Base-by-base conservation (phyloP, 2,797 vertebrate genomes). In the Pristis pectinata region DNA sequence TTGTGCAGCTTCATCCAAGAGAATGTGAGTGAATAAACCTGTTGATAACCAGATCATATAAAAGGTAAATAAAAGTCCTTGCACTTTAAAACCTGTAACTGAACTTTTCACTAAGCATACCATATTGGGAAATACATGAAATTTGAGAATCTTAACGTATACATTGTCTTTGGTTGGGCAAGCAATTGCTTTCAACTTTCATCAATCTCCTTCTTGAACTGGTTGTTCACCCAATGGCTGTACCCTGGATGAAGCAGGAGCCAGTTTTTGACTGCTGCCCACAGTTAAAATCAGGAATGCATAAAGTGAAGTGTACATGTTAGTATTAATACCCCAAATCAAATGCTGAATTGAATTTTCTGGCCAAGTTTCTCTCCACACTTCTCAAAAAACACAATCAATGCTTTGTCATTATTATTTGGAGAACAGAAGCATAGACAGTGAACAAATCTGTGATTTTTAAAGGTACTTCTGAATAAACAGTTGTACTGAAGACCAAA, bases 1-100 rank as follows among this genome's bases (percentile, higher is more conserved):
- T 97, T 99, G 99, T 70, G 99, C 99, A 34, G 99, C 99, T 97
- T 99, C 99, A 96, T 99, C 99, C 97, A 99, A 97, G 27, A 99
- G 97, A 97, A 99, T 98, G 96, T 99, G 99, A 95, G 98, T 97
- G 96, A 99, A 99, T 96, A 99, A 98, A 74, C 99, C 99, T 99
- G 95, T 34, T 27, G 64, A 76, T 7, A 64, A 89, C 24, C 59
- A 85, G 87, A 95, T 17, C 37, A 19, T 53, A 70, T 0, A 49
- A 53, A 76, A 74, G 74, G 0, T 56, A 13, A 74, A 93, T 53
- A 4, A 87, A 87, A 87, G 0, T 27, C 24, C 2, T 5, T 87
- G 49, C 49, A 53, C 22, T 44, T 44, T 44, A 93, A 70, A 70
- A 72, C 70, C 11, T 85, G 30, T 56, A 89, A 89, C 2, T 72